Base-by-base conservation (phyloP, 2,888 invertebrate species). In the Eulithis prunata region DNA sequence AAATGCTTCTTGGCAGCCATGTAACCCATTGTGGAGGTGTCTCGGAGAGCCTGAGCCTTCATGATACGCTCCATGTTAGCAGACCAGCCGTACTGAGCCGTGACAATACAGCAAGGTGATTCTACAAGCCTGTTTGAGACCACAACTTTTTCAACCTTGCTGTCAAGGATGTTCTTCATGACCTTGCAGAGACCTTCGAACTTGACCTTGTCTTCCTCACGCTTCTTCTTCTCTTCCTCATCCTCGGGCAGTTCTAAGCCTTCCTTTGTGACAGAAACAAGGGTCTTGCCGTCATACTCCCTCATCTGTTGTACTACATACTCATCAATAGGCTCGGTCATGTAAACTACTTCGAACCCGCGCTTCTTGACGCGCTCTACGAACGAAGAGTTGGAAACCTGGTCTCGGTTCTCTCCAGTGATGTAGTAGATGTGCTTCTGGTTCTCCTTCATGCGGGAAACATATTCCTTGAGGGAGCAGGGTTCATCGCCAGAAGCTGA, bases 61-160 rank as follows among this genome's bases (percentile, higher is more conserved):
- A 99, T 99, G 91, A 99, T 99, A 69, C 99, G 96, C 87, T 99
- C 99, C 99, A 99, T 99, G 93, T 99, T 99, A 0, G 99, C 99
- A 0, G 99, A 98, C 99, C 99, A 99, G 57, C 99, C 99, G 82
- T 98, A 99, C 87, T 99, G 99, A 0, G 98, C 98, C 0, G 99
- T 99, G 61, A 99, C 99, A 81, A 99, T 99, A 90, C 99, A 99
- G 94, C 99, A 99, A 0, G 99, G 99, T 0, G 99, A 99, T 78
- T 98, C 97, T 0, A 99, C 99, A 73, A 99, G 93, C 81, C 99
- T 95, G 94, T 99, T 99, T 0, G 98, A 98, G 0, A 99, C 98
- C 0, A 97, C 97, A 4, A 99, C 98, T 91, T 99, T 99, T 90
- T 99, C 99, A 8, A 99, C 99, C 93, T 99, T 99, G 94, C 96